These are phyloP conservation scores for Helicoverpa zea DNA, from an alignment of 1,140 invertebrate genomes.

Conservation along the genomic window DNA sequence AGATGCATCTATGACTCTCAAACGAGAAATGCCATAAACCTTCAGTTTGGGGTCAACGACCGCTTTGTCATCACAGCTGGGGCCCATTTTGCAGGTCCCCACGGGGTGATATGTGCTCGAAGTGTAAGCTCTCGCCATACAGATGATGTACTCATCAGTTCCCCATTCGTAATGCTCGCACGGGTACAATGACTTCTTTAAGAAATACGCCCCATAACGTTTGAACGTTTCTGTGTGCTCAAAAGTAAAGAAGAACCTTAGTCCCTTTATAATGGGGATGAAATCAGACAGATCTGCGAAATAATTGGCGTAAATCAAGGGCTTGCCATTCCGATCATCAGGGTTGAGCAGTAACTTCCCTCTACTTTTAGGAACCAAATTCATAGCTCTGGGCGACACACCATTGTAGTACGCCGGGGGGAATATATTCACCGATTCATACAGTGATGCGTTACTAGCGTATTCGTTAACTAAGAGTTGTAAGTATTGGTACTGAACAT, in stretches of 20 bases:
- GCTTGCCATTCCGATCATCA: conserved; percentile 91
- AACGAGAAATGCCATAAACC: conserved; percentile 89
- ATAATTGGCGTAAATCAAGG: conserved; percentile 93
- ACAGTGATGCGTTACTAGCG: conserved; percentile 53
- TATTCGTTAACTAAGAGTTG: conserved; percentile 48
- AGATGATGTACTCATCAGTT: conserved; percentile 91
- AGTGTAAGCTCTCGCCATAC: conserved; percentile 89
- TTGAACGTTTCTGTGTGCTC: conserved; percentile 87
- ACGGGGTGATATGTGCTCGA: conserved; percentile 89
- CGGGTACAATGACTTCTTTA: conserved; percentile 87
- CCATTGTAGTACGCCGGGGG: conserved; percentile 59
- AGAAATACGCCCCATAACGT: conserved; percentile 87
- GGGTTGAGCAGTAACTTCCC: conserved; percentile 89
- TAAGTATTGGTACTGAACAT: conserved; percentile 86
- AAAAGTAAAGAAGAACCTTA: conserved; percentile 59
- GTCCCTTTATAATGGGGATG: conserved; percentile 82
- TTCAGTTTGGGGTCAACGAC: conserved; percentile 87
- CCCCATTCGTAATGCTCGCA: conserved; percentile 88
- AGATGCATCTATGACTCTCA: conserved; percentile 92
- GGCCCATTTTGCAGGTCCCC: conserved; percentile 89
- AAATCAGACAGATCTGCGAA: conserved; percentile 88
- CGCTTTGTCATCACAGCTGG: conserved; percentile 73
- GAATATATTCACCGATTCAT: conserved; percentile 51
- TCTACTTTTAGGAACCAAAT: conserved; percentile 85
- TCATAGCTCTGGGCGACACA: conserved; percentile 56